Evolutionary conservation across 2,113 vertebrate genomes (phyloP).

Genomic region (Eulacestoma nigropectus): DNA sequence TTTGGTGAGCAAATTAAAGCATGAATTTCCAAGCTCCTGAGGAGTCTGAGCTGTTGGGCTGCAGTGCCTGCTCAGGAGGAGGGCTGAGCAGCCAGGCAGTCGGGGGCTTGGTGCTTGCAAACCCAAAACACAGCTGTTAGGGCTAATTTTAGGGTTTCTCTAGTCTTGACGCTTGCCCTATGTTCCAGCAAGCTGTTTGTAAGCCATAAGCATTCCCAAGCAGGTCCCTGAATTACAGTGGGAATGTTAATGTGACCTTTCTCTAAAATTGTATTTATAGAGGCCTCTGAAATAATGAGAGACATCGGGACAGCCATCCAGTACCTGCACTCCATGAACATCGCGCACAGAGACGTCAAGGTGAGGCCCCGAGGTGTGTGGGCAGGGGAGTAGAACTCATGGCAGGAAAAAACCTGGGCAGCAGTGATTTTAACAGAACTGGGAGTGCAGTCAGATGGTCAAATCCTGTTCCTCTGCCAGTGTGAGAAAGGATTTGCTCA

Average conservation of each 20-base stretch:
- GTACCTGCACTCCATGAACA: slow-evolving; percentile 88
- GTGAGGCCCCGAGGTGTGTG: slow-evolving; percentile 63
- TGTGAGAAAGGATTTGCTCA: not conserved
- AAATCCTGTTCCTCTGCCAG: not conserved
- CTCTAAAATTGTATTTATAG: slow-evolving; percentile 68
- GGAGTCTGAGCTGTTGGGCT: not conserved
- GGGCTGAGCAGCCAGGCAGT: not conserved
- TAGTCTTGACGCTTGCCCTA: not conserved
- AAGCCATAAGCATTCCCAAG: slow-evolving; percentile 37
- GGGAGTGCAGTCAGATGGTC: not conserved
- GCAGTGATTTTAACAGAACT: not conserved
- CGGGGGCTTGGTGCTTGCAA: slow-evolving; percentile 15
- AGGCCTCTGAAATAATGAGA: slow-evolving; percentile 92
- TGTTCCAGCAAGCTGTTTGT: slow-evolving; percentile 49
- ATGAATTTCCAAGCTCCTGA: not conserved
- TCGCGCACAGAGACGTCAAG: slow-evolving; percentile 97
- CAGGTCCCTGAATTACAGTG: slow-evolving; percentile 5
- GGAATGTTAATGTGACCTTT: slow-evolving; percentile 68
- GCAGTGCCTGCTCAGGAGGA: not conserved
- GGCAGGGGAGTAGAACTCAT: not conserved
- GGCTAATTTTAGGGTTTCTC: slow-evolving; percentile 57
- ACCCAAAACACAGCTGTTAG: slow-evolving; percentile 55
- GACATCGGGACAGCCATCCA: slow-evolving; percentile 94
- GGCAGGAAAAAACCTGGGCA: not conserved
- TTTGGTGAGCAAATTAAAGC: not conserved